These are phyloP conservation scores for Hyles lineata DNA, from an alignment of 2,888 invertebrate genomes.

Conservation along the genomic window DNA sequence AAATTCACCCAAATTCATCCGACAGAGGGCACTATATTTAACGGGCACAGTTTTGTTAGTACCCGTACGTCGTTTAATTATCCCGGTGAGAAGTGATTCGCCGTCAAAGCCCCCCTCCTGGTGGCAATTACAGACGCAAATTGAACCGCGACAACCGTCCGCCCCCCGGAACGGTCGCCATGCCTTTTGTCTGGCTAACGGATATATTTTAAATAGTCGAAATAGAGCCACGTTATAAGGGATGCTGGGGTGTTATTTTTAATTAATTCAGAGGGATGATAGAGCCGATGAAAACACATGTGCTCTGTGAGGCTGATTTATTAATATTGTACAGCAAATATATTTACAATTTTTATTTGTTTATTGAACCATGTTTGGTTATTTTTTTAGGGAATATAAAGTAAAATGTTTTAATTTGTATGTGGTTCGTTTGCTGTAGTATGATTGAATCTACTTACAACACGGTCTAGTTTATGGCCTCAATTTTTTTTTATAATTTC, in stretches of 20 bases:
- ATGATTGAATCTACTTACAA: too few species aligned
- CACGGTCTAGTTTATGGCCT: too few species aligned
- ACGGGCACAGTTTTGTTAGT: slow-evolving; percentile 25
- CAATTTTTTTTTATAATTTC: too few species aligned
- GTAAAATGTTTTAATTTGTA: too few species aligned
- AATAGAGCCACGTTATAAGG: slow-evolving; percentile 7
- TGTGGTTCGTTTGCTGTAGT: too few species aligned
- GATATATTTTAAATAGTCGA: slow-evolving; percentile 20
- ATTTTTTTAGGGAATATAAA: too few species aligned
- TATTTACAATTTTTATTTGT: neutral
- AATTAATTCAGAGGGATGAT: neutral
- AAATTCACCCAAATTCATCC: slow-evolving; percentile 35
- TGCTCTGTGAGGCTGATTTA: neutral
- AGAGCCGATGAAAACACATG: neutral
- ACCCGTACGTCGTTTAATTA: slow-evolving; percentile 57
- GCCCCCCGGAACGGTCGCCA: slow-evolving; percentile 20
- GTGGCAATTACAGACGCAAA: slow-evolving; percentile 29
- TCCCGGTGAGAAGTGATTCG: slow-evolving; percentile 61
- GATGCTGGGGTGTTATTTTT: slow-evolving; percentile 7
- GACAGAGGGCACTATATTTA: slow-evolving; percentile 26
- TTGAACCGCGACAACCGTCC: slow-evolving; percentile 23
- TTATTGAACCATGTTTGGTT: neutral
- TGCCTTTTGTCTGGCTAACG: slow-evolving; percentile 21
- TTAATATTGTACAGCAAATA: neutral
- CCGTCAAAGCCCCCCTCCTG: slow-evolving; percentile 45